Percentiles rank a stretch among this genome's conserved stretches.
Evolutionary conservation across 1,140 invertebrate genomes (phyloP).

Genomic region (Laodelphax striatellus): DNA sequence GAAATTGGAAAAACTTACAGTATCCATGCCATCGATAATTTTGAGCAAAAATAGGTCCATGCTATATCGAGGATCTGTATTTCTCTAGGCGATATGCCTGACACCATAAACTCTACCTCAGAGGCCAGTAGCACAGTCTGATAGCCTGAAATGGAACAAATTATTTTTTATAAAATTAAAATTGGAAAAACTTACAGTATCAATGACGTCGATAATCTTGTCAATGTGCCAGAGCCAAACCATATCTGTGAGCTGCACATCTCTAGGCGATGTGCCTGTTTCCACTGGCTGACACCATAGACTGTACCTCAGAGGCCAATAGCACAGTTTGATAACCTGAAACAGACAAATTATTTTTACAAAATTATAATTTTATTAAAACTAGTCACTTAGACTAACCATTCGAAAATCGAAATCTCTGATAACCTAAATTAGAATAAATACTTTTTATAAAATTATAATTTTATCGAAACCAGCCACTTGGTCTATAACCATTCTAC

Average conservation of each 20-base stretch:
- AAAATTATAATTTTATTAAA: no score
- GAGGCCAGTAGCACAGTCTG: constrained; percentile 28
- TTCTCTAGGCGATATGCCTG: constrained; percentile 35
- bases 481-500: no score
- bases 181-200: constrained; percentile 45
- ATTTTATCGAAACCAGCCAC: no score
- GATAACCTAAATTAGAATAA: no score
- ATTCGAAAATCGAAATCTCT: no score
- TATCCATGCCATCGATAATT: constrained; percentile 54
- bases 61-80: neutral
- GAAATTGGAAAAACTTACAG: constrained; percentile 35
- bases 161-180: no score
- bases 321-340: constrained; percentile 15
- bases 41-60: constrained; percentile 45
- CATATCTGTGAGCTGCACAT: neutral
- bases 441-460: no score
- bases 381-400: no score
- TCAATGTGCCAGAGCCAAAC: constrained; percentile 41
- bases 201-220: constrained; percentile 54
- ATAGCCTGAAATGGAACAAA: constrained; percentile 15
- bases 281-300: constrained; percentile 68
- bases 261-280: constrained; percentile 40
- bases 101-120: constrained; percentile 67
- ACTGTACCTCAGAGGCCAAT: constrained; percentile 48
- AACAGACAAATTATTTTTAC: no score